Evolutionary conservation across 2,797 vertebrate species (phyloP).

Genomic region (Gorsachius magnificus): DNA sequence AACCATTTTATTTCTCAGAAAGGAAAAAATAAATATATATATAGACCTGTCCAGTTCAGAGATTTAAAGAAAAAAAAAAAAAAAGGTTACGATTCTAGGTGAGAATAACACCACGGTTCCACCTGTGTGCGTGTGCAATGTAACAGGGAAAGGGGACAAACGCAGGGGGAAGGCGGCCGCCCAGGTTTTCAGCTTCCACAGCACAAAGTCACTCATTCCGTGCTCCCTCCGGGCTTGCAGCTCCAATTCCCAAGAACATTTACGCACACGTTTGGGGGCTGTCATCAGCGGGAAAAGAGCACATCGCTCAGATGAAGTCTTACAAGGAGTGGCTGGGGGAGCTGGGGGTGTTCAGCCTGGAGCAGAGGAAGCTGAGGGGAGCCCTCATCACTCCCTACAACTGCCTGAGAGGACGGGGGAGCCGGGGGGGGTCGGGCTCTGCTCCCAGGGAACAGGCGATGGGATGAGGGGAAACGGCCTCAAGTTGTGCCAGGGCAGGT

Average conservation of each 20-base stretch:
- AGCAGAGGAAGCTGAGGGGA: too few relatives aligned
- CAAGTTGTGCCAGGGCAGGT: too few relatives aligned
- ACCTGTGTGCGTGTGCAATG: too few relatives aligned
- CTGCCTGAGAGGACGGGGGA: too few relatives aligned
- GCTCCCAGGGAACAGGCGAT: too few relatives aligned
- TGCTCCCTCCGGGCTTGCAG: too few relatives aligned
- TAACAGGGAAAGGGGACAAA: neutral
- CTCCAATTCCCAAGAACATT: neutral
- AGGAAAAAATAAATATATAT: neutral
- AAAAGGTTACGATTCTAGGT: neutral
- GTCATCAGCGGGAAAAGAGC: neutral
- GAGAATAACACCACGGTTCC: neutral
- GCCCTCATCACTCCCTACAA: too few relatives aligned
- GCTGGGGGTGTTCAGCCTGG: too few relatives aligned
- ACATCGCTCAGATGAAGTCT: neutral
- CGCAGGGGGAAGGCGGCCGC: accelerated
- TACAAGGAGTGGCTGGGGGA: too few relatives aligned
- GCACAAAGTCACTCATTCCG: neutral
- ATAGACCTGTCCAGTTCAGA: neutral
- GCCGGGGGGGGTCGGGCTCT: too few relatives aligned
- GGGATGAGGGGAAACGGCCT: too few relatives aligned
- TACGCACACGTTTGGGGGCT: too few relatives aligned
- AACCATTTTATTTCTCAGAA: neutral
- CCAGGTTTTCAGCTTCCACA: neutral
- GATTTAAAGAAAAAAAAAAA: neutral